These are phyloP conservation scores for Tyria jacobaeae DNA, from an alignment of 2,888 invertebrate species.

Conservation along the genomic window DNA sequence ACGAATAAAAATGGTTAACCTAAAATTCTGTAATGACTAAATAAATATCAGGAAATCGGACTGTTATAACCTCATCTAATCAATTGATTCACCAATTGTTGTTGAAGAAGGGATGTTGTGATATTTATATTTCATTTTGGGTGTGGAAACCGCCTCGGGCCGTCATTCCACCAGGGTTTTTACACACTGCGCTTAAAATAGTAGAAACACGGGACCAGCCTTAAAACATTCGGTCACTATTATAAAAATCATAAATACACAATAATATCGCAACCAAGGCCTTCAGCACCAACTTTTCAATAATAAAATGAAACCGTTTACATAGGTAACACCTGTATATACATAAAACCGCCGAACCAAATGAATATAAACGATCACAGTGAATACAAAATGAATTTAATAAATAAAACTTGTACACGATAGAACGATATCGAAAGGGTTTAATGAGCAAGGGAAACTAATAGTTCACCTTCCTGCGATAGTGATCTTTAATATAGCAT, in stretches of 20 bases:
- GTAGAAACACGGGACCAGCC: too few species aligned
- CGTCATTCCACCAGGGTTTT: too few species aligned
- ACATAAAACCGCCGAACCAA: constrained; percentile 1
- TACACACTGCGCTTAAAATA: too few species aligned
- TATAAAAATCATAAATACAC: background rate
- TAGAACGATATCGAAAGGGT: constrained; percentile 69
- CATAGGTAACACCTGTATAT: background rate
- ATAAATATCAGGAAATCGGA: too few species aligned
- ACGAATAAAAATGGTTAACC: too few species aligned
- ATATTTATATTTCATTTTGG: too few species aligned
- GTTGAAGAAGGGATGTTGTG: too few species aligned
- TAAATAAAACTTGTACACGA: constrained; percentile 40
- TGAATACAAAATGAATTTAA: constrained; percentile 44
- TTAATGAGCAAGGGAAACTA: constrained; percentile 81
- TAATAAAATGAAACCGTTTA: background rate
- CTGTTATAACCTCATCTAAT: too few species aligned
- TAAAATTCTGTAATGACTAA: too few species aligned
- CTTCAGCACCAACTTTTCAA: background rate
- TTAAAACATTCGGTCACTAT: too few species aligned
- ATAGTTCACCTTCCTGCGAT: constrained; percentile 82
- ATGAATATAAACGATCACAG: constrained; percentile 17
- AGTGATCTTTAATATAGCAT: constrained; percentile 83
- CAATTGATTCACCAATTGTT: too few species aligned
- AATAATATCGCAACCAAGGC: background rate
- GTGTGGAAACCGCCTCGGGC: too few species aligned